phyloP scores from a whole-genome alignment of 2,797 vertebrate species.

The Echeneis naucrates region DNA sequence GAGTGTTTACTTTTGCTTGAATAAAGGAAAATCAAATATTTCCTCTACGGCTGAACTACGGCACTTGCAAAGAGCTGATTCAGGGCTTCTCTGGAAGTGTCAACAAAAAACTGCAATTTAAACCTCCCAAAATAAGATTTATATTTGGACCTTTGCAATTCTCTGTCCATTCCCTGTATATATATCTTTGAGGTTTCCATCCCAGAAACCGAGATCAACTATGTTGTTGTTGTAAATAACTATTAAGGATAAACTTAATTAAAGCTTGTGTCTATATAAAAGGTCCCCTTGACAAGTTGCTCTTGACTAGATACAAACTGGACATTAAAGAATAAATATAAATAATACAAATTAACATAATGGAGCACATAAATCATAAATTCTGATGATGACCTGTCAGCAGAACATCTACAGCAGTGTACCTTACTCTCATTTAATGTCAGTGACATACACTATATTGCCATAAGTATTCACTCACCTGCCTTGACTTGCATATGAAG shows the following conservation, averaged over 20 bases:
- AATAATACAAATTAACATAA: neutral
- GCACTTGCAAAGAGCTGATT: neutral
- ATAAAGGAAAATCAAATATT: neutral
- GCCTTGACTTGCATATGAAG: no score
- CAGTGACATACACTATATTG: no score
- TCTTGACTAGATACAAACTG: slow-evolving; percentile 16
- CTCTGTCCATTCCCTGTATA: neutral
- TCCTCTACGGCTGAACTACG: neutral
- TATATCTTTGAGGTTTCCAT: neutral
- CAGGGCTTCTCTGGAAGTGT: neutral
- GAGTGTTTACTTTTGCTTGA: neutral
- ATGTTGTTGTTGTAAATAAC: neutral
- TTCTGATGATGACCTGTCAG: slow-evolving; percentile 17
- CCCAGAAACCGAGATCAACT: neutral
- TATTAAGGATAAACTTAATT: slow-evolving; percentile 18
- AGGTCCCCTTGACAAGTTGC: no score
- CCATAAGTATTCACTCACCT: no score
- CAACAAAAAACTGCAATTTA: neutral
- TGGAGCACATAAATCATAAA: slow-evolving; percentile 22
- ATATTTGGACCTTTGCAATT: neutral
- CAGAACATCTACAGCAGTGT: neutral
- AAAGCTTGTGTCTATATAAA: slow-evolving; percentile 7
- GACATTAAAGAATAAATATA: neutral
- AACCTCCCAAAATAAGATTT: neutral
- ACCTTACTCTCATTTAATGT: slow-evolving; percentile 15